Evolutionary conservation across 2,888 invertebrate species (phyloP), one percentile per base, ranked within the genome.

Genomic region (Drosophila paranaensis): DNA sequence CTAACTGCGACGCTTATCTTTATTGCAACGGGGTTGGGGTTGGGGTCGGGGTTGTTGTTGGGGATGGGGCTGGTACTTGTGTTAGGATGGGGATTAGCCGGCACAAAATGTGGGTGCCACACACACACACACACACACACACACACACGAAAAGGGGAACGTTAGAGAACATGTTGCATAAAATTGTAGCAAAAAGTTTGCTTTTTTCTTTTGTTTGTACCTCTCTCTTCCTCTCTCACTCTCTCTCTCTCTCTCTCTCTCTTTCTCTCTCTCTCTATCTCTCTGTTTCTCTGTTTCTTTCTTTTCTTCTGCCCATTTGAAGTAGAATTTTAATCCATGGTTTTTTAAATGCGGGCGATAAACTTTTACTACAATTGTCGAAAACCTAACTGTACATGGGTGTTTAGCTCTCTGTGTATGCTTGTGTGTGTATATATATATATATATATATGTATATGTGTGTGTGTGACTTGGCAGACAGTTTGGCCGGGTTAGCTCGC

Each of bases 331-430:
- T 87, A 86, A 86, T 86, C 89, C 89, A 87, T 87, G 83, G 80
- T 87, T 88, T 83, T 87, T 88, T 88, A 89, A 89, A 86, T 86
- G 89, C 86, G 86, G 86, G 86, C 88, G 87, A 87, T 87, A 87
- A 87, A 89, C 81, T 89, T 87, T 87, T 87, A 89, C 79, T 82
- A 77, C 82, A 82, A 89, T 87, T 87, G 89, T 88, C 88, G 86
- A 77, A 78, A 74, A 78, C 71, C 74, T 71, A 67, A 69, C 64
- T 67, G 68, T 71, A 57, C 48, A 61, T 74, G 53, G 48, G 35
- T 35, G 42, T 27, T 33, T 8, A 48, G 39, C n/a, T 53, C 25
- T 60, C 39, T 53, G 42, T 35, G 20, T 61, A 25, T 39, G 50
- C 16, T 54, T 5, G 27, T 27, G 6, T 27, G 27, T 57, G 42